These are phyloP conservation scores for Drepana arcuata DNA, from an alignment of 1,140 invertebrate species.

Conservation along the genomic window DNA sequence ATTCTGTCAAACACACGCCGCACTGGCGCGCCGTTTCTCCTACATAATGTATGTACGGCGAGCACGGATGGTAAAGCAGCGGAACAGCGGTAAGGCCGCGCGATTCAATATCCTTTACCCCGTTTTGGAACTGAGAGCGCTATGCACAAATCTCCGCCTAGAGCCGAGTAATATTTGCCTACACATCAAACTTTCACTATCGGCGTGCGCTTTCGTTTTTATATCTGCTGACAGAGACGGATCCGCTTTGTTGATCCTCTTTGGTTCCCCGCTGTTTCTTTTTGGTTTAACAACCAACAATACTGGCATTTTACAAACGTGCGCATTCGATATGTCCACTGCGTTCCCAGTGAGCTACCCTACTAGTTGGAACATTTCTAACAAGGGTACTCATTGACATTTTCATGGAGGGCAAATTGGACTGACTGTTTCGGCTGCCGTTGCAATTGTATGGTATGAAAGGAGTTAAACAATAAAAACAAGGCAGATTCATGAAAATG, in stretches of 20 bases:
- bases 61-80: conserved; percentile 18
- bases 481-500: too few relatives aligned
- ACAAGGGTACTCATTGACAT: too few relatives aligned
- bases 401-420: too few relatives aligned
- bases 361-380: too few relatives aligned
- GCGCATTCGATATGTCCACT: too few relatives aligned
- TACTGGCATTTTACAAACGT: too few relatives aligned
- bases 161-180: conserved; percentile 69
- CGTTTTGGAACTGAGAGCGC: conserved; percentile 48
- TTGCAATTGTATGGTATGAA: too few relatives aligned
- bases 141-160: conserved; percentile 66
- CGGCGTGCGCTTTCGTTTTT: conserved; percentile 67
- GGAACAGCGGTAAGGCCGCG: conserved; percentile 29
- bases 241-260: conserved; percentile 54
- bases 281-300: conserved; percentile 32
- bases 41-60: conserved; percentile 57
- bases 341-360: too few relatives aligned
- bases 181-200: conserved; percentile 72
- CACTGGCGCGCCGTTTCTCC: conserved; percentile 26
- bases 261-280: conserved; percentile 29
- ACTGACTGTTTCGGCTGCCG: too few relatives aligned
- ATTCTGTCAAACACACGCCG: conserved; percentile 47
- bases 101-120: conserved; percentile 35
- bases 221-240: conserved; percentile 47
- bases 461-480: too few relatives aligned